Percentiles rank a stretch among this genome's conserved stretches.
phyloP scores from a whole-genome alignment of 2,113 vertebrate genomes.

The Pedionomus torquatus region DNA sequence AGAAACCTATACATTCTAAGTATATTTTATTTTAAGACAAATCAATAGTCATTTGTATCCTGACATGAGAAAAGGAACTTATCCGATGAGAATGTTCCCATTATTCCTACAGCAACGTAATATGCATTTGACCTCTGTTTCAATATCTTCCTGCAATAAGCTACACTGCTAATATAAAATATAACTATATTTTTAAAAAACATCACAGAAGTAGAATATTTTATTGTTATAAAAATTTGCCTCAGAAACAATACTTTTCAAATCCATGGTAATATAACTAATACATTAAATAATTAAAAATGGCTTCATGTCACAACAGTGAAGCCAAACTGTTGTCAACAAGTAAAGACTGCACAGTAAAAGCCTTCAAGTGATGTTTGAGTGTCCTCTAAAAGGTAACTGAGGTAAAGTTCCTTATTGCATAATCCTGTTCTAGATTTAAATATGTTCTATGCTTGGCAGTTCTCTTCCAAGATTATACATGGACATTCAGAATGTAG shows the following conservation, averaged over 20 bases:
- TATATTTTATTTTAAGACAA: background rate
- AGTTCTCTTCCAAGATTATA: background rate
- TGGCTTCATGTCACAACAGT: background rate
- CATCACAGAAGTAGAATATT: background rate
- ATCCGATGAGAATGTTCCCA: background rate
- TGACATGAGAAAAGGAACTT: background rate
- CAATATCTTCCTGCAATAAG: background rate
- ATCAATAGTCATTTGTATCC: background rate
- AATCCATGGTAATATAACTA: background rate
- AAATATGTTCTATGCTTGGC: background rate
- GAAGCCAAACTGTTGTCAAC: background rate
- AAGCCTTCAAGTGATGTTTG: background rate
- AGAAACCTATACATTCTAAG: background rate
- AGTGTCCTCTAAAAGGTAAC: background rate
- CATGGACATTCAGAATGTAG: background rate
- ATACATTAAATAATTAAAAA: background rate
- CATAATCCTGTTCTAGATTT: background rate
- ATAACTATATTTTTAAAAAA: background rate
- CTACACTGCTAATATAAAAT: background rate
- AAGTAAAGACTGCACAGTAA: background rate
- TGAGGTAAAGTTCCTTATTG: background rate
- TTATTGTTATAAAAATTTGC: constrained; percentile 9
- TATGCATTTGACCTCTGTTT: background rate
- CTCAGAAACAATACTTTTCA: background rate
- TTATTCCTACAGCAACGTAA: background rate